phyloP scores from a whole-genome alignment of 2,888 invertebrate genomes.

The Leucophenga montana region DNA sequence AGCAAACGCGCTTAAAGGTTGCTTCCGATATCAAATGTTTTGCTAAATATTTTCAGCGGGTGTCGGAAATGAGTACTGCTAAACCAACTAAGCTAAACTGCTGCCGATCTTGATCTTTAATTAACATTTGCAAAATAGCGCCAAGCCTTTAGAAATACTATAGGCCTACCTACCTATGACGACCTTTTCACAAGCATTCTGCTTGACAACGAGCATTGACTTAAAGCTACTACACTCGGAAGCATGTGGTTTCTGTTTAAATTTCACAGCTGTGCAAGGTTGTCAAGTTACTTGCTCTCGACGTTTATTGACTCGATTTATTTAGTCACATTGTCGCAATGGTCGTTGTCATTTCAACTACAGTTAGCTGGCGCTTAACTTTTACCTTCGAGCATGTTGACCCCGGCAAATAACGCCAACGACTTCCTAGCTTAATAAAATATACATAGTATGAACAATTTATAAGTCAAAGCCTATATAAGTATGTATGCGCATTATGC shows the following conservation, averaged over 20 bases:
- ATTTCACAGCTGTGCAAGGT: background rate
- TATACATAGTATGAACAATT: background rate
- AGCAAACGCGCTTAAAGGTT: constrained; percentile 17
- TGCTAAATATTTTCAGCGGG: background rate
- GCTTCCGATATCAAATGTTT: constrained; percentile 13
- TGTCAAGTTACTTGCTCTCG: no score
- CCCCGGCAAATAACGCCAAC: background rate
- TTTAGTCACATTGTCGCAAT: background rate
- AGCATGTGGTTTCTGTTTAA: no score
- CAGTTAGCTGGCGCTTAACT: background rate
- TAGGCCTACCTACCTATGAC: no score
- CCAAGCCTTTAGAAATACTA: no score
- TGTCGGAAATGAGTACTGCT: constrained; percentile 7
- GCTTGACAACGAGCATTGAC: background rate
- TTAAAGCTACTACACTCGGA: background rate
- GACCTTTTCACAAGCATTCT: no score
- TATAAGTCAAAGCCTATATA: background rate
- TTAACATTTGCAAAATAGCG: constrained; percentile 11
- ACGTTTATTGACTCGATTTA: background rate
- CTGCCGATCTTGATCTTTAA: constrained; percentile 22
- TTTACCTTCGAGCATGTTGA: background rate
- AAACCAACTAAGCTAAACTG: background rate
- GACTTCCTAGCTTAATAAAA: background rate
- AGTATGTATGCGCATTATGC: background rate
- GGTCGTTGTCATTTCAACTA: background rate